Base-by-base conservation (phyloP, 2,888 invertebrate genomes). In the Brassicogethes aeneus region DNA sequence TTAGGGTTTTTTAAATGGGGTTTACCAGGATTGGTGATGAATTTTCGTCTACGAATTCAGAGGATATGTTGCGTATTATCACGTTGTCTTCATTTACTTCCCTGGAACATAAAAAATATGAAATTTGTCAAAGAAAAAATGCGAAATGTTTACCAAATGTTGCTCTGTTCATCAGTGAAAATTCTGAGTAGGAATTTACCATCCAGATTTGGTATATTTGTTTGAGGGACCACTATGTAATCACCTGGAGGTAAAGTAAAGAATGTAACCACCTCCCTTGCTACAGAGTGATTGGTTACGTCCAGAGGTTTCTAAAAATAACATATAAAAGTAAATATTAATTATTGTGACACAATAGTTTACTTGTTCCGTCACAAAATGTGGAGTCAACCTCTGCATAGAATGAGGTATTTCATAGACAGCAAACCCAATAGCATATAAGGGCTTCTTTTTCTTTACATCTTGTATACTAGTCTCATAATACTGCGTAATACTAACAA, bases 71-170 rank as follows among this genome's bases (percentile, higher is more conserved):
- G 46, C 79, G 70, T 46, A 81, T 74, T 35, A 84, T 70, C 71
- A 78, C 73, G 63, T 84, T 84, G 63, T 84, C 84, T 58, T 84
- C 83, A 63, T 84, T 84, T 42, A 81, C 81, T 70, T 84, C 83
- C 82, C 80, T 80, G 62, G 37, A 66, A 65, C n/a, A n/a, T n/a
- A n/a, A n/a, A n/a, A n/a, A n/a, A n/a, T n/a, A n/a, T n/a, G n/a
- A n/a, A n/a, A n/a, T n/a, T n/a, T n/a, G n/a, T n/a, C n/a, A n/a
- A n/a, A n/a, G n/a, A n/a, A n/a, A n/a, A n/a, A n/a, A 44, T 45
- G 33, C 23, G 37, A 35, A 36, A 37, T 10, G 3, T 65, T 64
- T 60, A 80, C 82, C 83, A 84, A 51, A 84, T 80, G 65, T 80
- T 80, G 53, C 80, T 77, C 62, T 79, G 80, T 59, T 80, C 79